Percentiles rank a stretch among this genome's conserved stretches.
These are phyloP conservation scores for Drosophila kohkoa DNA, from an alignment of 1,140 invertebrate species.

Conservation along the genomic window DNA sequence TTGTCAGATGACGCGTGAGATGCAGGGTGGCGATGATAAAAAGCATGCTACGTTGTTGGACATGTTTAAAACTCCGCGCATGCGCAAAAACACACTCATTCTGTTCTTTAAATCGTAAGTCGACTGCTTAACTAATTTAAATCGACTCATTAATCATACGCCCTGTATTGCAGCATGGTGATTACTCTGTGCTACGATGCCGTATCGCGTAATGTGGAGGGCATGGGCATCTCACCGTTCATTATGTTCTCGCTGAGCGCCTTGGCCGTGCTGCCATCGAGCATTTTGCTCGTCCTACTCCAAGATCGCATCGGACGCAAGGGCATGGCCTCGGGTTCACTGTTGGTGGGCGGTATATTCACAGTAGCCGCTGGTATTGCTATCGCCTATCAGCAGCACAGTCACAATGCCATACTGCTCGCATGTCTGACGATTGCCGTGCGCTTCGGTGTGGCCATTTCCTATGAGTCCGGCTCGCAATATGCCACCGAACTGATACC, in stretches of 20 bases:
- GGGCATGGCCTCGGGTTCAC: constrained; percentile 86
- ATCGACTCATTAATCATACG: constrained; percentile 19
- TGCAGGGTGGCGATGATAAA: constrained; percentile 70
- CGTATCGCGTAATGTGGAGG: constrained; percentile 87
- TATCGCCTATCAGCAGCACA: constrained; percentile 80
- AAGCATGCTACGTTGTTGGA: constrained; percentile 85
- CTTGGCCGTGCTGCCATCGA: constrained; percentile 87
- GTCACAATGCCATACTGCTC: constrained; percentile 83
- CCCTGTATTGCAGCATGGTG: constrained; percentile 86
- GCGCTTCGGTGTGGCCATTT: constrained; percentile 88
- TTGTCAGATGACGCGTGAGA: constrained; percentile 82
- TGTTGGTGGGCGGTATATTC: constrained; percentile 86
- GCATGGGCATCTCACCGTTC: constrained; percentile 87
- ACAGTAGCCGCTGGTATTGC: constrained; percentile 84
- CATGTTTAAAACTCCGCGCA: constrained; percentile 86
- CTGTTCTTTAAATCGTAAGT: constrained; percentile 87
- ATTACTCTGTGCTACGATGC: constrained; percentile 88
- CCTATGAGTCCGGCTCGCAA: constrained; percentile 88
- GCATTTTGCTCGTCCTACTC: constrained; percentile 86
- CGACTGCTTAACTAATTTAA: too few species aligned
- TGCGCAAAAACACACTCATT: constrained; percentile 86
- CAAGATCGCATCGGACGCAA: constrained; percentile 87
- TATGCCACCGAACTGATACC: constrained; percentile 90
- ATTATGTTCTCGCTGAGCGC: constrained; percentile 87
- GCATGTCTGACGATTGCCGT: constrained; percentile 87